These are phyloP conservation scores for Agriotes lineatus DNA, from an alignment of 2,888 invertebrate genomes.

Conservation along the genomic window DNA sequence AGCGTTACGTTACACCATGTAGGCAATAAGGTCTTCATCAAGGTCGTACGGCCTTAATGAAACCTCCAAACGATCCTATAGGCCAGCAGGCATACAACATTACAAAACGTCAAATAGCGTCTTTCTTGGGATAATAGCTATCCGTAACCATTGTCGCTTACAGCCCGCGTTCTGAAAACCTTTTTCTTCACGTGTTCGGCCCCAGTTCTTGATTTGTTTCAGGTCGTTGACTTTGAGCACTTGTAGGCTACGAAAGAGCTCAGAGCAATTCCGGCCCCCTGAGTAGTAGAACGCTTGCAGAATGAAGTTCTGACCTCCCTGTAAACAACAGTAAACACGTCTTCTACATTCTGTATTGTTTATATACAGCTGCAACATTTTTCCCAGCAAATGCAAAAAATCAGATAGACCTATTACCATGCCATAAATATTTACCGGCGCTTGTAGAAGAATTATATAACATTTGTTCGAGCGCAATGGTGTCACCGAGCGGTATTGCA, in stretches of 20 bases:
- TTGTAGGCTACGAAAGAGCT: conserved; percentile 50
- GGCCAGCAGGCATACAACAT: too few species aligned
- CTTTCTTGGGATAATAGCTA: too few species aligned
- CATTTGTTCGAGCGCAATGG: not conserved
- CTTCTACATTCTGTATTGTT: not conserved
- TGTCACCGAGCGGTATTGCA: not conserved
- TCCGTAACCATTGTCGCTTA: too few species aligned
- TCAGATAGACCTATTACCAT: not conserved
- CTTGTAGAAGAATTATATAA: not conserved
- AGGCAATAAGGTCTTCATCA: not conserved
- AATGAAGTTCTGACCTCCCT: conserved; percentile 36
- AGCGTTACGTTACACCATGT: not conserved
- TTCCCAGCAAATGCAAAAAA: not conserved
- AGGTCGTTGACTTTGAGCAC: conserved; percentile 46
- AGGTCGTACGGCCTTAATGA: not conserved
- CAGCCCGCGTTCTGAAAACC: not conserved
- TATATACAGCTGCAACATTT: too few species aligned
- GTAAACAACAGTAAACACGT: conserved; percentile 15
- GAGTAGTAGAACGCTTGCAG: conserved; percentile 38
- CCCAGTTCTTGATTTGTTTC: conserved; percentile 19
- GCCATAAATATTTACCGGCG: not conserved
- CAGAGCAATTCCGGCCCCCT: conserved; percentile 39
- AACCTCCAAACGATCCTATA: not conserved
- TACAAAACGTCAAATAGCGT: too few species aligned
- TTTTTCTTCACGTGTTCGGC: not conserved